Percentiles rank a stretch among this genome's conserved stretches.
These are phyloP conservation scores for Chalcosyrphus nemorum DNA, from an alignment of 2,888 invertebrate genomes.

Conservation along the genomic window DNA sequence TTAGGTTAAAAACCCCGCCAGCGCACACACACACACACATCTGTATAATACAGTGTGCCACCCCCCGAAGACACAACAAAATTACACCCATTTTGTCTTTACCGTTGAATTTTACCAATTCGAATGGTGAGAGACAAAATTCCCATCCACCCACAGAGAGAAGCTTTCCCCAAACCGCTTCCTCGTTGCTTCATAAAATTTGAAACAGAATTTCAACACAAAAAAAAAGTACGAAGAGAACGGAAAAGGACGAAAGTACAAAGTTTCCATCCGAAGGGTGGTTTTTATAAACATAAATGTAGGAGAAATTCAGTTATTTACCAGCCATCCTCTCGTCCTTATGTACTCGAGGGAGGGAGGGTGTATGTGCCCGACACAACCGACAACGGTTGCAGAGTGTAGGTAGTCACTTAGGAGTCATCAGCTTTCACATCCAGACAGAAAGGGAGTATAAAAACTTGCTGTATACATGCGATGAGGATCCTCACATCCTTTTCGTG, in stretches of 20 bases:
- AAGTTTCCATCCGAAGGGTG: background rate
- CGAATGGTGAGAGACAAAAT: background rate
- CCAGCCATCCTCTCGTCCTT: conserved; percentile 19
- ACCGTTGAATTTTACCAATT: conserved; percentile 1
- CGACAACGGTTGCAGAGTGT: background rate
- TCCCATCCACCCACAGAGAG: background rate
- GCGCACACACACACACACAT: conserved; percentile 39
- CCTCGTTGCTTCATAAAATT: background rate
- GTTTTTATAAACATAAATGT: background rate
- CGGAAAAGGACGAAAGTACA: conserved; percentile 23
- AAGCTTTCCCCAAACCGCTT: conserved; percentile 33
- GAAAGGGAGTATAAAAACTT: conserved; percentile 58
- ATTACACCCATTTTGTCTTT: conserved; percentile 3
- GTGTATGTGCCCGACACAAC: conserved; percentile 1
- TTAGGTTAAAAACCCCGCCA: conserved; percentile 76
- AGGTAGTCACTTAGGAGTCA: conserved; percentile 62
- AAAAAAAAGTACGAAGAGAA: background rate
- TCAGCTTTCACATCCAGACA: conserved; percentile 70
- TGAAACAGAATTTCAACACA: background rate
- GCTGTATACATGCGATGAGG: conserved; percentile 11
- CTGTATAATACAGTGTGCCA: no score
- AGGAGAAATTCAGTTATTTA: conserved; percentile 53
- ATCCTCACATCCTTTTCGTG: background rate
- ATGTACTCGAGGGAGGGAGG: no score
- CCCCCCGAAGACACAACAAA: conserved; percentile 10